Conservation (phyloP, 2,113 vertebrate species). For the Nibea coibor region DNA sequence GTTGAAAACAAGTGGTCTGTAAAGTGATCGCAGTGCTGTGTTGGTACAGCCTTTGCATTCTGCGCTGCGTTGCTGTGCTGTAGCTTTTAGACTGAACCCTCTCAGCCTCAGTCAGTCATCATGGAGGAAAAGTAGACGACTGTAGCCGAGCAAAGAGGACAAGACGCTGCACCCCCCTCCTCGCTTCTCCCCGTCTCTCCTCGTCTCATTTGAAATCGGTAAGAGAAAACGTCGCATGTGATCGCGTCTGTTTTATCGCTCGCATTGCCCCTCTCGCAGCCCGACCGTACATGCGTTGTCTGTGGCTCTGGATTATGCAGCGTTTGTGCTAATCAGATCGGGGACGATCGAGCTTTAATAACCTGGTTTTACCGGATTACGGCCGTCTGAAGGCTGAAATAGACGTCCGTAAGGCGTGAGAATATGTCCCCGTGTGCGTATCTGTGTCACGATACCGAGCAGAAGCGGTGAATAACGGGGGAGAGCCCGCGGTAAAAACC, state of each 20-base stretch:
- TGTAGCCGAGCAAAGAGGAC: constrained; percentile 63
- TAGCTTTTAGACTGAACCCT: constrained; percentile 46
- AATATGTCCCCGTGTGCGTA: neutral
- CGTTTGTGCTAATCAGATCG: constrained; percentile 30
- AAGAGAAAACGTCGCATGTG: neutral
- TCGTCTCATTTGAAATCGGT: constrained; percentile 17
- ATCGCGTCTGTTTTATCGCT: neutral
- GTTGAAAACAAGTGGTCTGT: no score
- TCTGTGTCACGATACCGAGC: fast-evolving
- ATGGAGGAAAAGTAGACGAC: constrained; percentile 75
- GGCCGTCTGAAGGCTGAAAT: neutral
- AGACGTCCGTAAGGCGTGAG: fast-evolving
- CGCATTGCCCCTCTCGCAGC: neutral
- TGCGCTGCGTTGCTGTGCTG: constrained; percentile 54
- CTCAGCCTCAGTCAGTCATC: constrained; percentile 59
- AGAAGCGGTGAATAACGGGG: neutral
- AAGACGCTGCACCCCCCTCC: constrained; percentile 8
- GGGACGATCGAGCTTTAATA: constrained; percentile 5
- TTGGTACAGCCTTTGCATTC: neutral
- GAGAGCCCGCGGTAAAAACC: neutral
- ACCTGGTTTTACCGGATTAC: neutral
- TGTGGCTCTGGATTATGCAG: constrained; percentile 42
- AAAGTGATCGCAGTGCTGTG: neutral
- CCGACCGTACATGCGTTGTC: neutral
- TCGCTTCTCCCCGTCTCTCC: neutral